Base-by-base conservation (phyloP, 2,888 invertebrate genomes). In the Salpingus planirostris region DNA sequence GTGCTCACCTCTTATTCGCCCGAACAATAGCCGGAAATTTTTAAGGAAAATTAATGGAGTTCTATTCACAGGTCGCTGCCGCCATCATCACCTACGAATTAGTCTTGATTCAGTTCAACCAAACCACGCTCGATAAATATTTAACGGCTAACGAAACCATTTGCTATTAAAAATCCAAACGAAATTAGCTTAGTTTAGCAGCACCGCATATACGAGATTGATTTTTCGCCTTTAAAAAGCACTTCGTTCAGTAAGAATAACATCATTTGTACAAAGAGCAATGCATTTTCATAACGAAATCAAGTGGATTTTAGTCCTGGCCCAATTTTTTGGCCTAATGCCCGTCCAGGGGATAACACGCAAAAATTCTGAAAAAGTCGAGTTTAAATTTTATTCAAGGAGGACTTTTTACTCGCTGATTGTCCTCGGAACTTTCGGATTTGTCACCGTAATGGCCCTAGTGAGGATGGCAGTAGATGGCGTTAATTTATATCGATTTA, bases 11-110 rank as follows among this genome's bases (percentile, higher is more conserved):
- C n/a, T n/a, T n/a, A n/a, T n/a, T n/a, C n/a, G n/a, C n/a, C n/a
- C n/a, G n/a, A n/a, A n/a, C n/a, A n/a, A n/a, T n/a, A n/a, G n/a
- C 10, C 18, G 15, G 10, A 38, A 25, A 27, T 15, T 21, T 12
- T 23, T 22, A 11, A 26, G 13, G 13, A 21, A 13, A 21, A n/a
- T 21, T 15, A 10, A 10, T 13, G 11, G 6, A n/a, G 15, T 31
- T 31, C 21, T 27, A 10, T 11, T 12, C 23, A 14, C 30, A 57
- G 56, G 44, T 58, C 12, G 55, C 56, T 15, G 55, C 55, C 24
- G 52, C 59, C 13, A 52, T 59, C 10, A 52, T 59, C 13, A 57
- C 55, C 1, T 59, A 59, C 24, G 59, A 59, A 40, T 33, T 59
- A 13, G 54, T 57, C n/a, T 36, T 59, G 27, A 57, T 59, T 13